Base-by-base conservation (phyloP, 2,797 vertebrate species). In the Rhinatrema bivittatum region DNA sequence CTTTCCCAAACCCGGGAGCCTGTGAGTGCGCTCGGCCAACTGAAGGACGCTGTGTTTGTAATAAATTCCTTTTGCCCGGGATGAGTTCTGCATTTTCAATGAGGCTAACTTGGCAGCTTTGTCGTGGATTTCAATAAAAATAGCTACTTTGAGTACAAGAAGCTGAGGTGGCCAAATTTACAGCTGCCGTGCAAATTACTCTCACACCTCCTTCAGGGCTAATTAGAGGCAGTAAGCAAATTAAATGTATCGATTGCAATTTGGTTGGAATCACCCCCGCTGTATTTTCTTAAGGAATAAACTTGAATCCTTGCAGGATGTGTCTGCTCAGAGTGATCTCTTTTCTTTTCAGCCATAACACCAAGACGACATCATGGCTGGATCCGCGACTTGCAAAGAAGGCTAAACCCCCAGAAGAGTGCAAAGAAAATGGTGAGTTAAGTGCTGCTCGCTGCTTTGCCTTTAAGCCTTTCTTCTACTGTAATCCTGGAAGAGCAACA, bases 321-420 rank as follows among this genome's bases (percentile, higher is more conserved):
- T 81, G 78, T 69, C 80, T 84, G 67, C 81, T 85, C 65, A 82
- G 78, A 82, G 76, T 80, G 67, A 72, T 87, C 70, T 87, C 71
- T 84, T 89, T 81, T 83, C 84, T 85, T 80, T 87, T 66, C 87
- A 97, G 94, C 86, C 94, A 98, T 89, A 98, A 98, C 88, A 97
- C 92, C 81, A 98, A 98, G 91, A 98, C 95, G 62, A 98, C 94
- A 69, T 98, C 95, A 81, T 98, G 94, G 95, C 86, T 98, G 81
- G 94, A 98, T 89, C 94, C 94, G 53, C 87, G 94, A 75, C 88
- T 97, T 63, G 94, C 94, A 72, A 98, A 95, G 89, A 98, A 96
- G 85, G 92, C 94, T 61, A 98, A 98, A 74, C 94, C 91, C 58
- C 93, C 93, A 25, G 95, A 98, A 87, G 94, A 97, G 79, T 98